A percentile compares a stretch with the other conserved stretches of the same genome.
Conservation (phyloP, 2,888 invertebrate genomes). For the Iselma pallidipennis region DNA sequence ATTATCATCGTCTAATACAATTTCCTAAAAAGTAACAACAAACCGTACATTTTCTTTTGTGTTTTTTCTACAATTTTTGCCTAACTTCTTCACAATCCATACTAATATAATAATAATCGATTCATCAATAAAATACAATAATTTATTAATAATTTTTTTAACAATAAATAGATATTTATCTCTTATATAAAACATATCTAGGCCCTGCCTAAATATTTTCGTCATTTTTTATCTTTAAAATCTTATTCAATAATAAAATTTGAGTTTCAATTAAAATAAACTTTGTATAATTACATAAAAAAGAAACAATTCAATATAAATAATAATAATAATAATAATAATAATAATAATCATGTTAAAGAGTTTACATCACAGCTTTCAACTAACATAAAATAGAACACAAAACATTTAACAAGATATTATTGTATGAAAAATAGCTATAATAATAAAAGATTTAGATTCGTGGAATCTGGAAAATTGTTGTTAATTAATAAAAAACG, state of each 20-base stretch:
- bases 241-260: constrained; percentile 7
- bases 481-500: constrained; percentile 2
- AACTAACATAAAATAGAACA: constrained; percentile 9
- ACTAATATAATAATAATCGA: no score
- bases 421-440: background rate
- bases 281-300: constrained; percentile 28
- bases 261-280: constrained; percentile 24
- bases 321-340: constrained; percentile 27
- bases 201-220: constrained; percentile 35
- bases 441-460: background rate
- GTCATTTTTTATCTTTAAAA: constrained; percentile 5
- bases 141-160: constrained; percentile 29
- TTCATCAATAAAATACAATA: constrained; percentile 25
- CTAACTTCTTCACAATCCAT: constrained; percentile 7
- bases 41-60: no score
- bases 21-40: background rate
- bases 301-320: constrained; percentile 31
- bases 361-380: constrained; percentile 40
- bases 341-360: no score
- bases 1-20: constrained; percentile 4
- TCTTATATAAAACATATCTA: constrained; percentile 31
- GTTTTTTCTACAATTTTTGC: constrained; percentile 6
- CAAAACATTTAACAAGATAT: constrained; percentile 3
- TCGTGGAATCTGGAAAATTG: constrained; percentile 2
- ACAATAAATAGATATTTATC: constrained; percentile 33